These are phyloP conservation scores for Apteryx mantelli DNA, from an alignment of 2,113 vertebrate genomes.

Conservation along the genomic window DNA sequence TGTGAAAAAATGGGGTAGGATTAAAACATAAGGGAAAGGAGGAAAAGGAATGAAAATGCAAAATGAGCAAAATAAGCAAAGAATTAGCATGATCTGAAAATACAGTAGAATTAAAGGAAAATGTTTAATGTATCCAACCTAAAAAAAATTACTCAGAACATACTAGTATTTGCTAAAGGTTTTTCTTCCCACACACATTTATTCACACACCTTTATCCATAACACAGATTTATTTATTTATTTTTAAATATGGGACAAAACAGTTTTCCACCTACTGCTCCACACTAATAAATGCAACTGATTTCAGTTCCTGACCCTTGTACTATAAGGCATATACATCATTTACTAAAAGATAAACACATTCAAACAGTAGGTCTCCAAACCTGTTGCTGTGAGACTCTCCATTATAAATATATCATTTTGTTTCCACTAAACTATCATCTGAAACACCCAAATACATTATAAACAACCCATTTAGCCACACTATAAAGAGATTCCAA, in stretches of 20 bases:
- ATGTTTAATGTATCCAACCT: neutral
- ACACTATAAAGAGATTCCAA: neutral
- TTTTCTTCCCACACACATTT: neutral
- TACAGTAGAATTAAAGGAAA: constrained; percentile 69
- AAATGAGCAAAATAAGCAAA: constrained; percentile 82
- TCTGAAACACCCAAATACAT: neutral
- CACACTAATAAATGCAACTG: neutral
- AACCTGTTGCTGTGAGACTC: neutral
- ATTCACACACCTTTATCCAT: neutral
- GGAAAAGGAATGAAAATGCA: constrained; percentile 77
- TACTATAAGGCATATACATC: rapidly evolving
- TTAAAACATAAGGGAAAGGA: constrained; percentile 83
- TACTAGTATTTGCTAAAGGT: neutral
- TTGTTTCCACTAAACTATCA: neutral
- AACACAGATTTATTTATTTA: neutral
- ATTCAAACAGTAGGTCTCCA: neutral
- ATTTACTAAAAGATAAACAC: neutral
- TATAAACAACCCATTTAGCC: neutral
- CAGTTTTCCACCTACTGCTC: neutral
- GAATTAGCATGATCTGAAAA: constrained; percentile 74
- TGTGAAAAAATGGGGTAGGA: constrained; percentile 86
- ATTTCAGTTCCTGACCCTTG: neutral
- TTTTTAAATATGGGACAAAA: neutral
- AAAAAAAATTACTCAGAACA: neutral
- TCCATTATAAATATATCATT: neutral